Evolutionary conservation across 2,113 vertebrate species (phyloP), one percentile per base, ranked within the genome.

Genomic region (Henicopernis longicauda): DNA sequence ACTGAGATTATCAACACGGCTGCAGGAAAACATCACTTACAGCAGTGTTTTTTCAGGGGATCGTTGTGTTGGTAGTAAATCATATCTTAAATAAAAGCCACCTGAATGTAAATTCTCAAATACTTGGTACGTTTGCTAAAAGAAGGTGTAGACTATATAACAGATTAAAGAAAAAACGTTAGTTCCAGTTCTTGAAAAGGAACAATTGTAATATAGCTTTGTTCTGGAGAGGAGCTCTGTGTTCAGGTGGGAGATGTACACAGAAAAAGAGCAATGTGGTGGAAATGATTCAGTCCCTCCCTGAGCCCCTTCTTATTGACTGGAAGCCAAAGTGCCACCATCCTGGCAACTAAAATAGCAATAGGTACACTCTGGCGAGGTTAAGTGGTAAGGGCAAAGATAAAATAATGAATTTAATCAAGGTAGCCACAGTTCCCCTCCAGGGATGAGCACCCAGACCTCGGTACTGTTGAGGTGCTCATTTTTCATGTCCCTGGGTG

Each of bases 391-490:
- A 44, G 11, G 20, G 5, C 73, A 90, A 85, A 65, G 27, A 69
- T 21, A 47, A 77, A 89, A 58, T 22, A 86, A 77, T 38, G 0
- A 85, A 76, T 69, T 87, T 82, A 78, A 55, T 55, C 11, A 40
- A 58, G 20, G 10, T 9, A 66, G 52, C 29, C 0, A 0, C 17
- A 36, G 21, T 42, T 73, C 9, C 25, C 15, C 29, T 58, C 29
- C 70, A 76, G 34, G 16, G 34, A 20, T 47, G 27, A 73, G 17
- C 31, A 66, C 23, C 8, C 82, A 63, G 62, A 69, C 42, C 26
- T 74, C 67, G 59, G 14, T 47, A 34, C 42, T 71, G 27, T 8
- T 55, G 50, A 55, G 34, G 34, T 27, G 18, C 16, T 78, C 3
- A 7, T 78, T 93, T 90, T 69, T 67, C 42, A 7, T 27, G 32